phyloP scores from a whole-genome alignment of 2,797 vertebrate genomes.

The Tarsius wallacei region DNA sequence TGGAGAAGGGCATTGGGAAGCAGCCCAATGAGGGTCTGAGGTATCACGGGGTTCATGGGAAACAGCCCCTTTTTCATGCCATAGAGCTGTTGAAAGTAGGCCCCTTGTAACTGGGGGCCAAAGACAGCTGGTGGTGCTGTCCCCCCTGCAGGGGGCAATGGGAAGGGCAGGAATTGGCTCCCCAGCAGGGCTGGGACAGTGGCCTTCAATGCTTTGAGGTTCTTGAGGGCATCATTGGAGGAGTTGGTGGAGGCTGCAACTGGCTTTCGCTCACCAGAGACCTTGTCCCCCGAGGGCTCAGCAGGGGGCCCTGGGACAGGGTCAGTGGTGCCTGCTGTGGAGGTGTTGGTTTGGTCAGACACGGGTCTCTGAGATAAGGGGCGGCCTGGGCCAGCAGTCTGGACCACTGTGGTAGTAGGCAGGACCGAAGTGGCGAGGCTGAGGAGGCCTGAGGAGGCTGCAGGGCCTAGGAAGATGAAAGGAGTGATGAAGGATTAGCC shows the following conservation, averaged over 20 bases:
- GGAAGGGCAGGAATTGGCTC: conserved; percentile 89
- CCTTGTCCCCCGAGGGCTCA: conserved; percentile 80
- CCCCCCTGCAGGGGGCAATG: conserved; percentile 82
- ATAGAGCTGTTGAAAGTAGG: conserved; percentile 91
- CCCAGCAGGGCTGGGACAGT: conserved; percentile 88
- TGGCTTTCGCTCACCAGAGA: conserved; percentile 82
- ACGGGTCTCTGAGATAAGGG: conserved; percentile 87
- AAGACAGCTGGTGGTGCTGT: conserved; percentile 87
- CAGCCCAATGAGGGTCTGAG: conserved; percentile 91
- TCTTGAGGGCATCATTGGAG: conserved; percentile 87
- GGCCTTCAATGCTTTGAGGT: conserved; percentile 89
- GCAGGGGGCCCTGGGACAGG: conserved; percentile 68
- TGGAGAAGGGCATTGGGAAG: conserved; percentile 88
- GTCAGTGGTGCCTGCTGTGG: conserved; percentile 71
- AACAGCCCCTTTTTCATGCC: conserved; percentile 91
- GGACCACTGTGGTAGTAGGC: conserved; percentile 83
- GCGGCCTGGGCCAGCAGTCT: conserved; percentile 80
- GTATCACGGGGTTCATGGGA: conserved; percentile 90
- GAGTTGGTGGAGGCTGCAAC: conserved; percentile 68
- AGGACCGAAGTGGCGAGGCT: conserved; percentile 85
- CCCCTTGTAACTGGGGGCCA: conserved; percentile 88
- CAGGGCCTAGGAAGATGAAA: conserved; percentile 82
- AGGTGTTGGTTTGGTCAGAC: conserved; percentile 75
- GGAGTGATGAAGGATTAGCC: conserved; percentile 51
- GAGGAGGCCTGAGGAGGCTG: conserved; percentile 85